Evolutionary conservation across 2,113 vertebrate species (phyloP).

Genomic region (Malaclemys terrapin): DNA sequence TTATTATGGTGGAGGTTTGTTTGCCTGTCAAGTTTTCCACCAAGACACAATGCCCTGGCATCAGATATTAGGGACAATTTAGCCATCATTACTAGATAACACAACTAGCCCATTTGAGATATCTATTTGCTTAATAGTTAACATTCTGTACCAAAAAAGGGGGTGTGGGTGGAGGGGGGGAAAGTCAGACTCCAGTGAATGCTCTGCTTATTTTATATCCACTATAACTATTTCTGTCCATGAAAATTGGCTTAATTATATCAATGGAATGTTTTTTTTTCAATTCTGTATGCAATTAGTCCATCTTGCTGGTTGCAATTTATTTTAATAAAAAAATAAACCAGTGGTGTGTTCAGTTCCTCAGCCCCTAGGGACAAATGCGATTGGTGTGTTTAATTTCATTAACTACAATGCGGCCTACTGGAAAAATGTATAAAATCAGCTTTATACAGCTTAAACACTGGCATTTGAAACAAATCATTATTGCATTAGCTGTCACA

Average conservation of each 20-base stretch:
- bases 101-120: conserved; percentile 59
- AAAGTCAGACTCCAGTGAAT: conserved; percentile 82
- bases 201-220: conserved; percentile 91
- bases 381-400: conserved; percentile 96
- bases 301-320: conserved; percentile 93
- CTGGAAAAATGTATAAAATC: conserved; percentile 94
- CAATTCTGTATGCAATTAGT: conserved; percentile 92
- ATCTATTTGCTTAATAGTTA: conserved; percentile 90
- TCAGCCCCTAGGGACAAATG: conserved; percentile 87
- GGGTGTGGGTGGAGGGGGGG: conserved; percentile 29
- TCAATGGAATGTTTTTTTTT: conserved; percentile 91
- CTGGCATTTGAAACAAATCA: conserved; percentile 93
- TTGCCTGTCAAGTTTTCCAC: not conserved
- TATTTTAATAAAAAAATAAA: conserved; percentile 97
- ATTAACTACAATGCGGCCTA: conserved; percentile 95
- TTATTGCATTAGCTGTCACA: conserved; percentile 86
- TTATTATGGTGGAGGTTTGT: not conserved
- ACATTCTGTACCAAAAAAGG: conserved; percentile 79
- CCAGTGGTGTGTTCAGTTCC: conserved; percentile 91
- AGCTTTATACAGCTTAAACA: conserved; percentile 89
- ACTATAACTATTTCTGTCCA: conserved; percentile 88
- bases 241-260: conserved; percentile 96
- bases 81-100: conserved; percentile 84
- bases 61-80: conserved; percentile 85
- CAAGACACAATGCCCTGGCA: conserved; percentile 35